Percentiles rank a stretch among this genome's conserved stretches.
phyloP scores from a whole-genome alignment of 2,113 vertebrate genomes.

The Aptenodytes patagonicus region DNA sequence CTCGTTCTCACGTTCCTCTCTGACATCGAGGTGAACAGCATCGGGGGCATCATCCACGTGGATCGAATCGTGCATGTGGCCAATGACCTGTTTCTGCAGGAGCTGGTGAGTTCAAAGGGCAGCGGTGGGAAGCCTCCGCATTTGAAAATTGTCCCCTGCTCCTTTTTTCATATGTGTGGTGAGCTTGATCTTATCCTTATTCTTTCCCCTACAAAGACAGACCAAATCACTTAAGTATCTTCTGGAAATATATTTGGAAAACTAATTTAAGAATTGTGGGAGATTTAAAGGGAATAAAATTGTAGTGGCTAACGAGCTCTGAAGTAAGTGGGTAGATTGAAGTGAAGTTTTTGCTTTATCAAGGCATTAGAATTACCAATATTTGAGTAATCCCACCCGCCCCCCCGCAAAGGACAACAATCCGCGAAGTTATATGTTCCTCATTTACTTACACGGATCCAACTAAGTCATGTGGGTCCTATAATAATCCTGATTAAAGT shows the following conservation, averaged over 20 bases:
- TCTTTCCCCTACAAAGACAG: neutral
- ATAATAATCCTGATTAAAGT: neutral
- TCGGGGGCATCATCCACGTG: conserved; percentile 87
- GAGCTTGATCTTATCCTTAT: neutral
- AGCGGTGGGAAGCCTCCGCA: neutral
- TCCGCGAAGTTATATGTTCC: neutral
- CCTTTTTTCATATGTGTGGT: neutral
- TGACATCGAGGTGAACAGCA: conserved; percentile 86
- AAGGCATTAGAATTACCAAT: neutral
- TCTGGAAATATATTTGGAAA: neutral
- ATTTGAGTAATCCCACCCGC: neutral
- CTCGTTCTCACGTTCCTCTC: conserved; percentile 90
- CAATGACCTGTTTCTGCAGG: conserved; percentile 89
- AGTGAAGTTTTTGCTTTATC: neutral
- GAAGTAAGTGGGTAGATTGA: neutral
- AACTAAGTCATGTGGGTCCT: neutral
- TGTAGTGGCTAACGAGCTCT: neutral
- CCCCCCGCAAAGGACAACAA: neutral
- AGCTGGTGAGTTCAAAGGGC: conserved; percentile 81
- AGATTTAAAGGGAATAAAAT: neutral
- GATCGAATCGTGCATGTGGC: conserved; percentile 89
- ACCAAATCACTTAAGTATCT: neutral
- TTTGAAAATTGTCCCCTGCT: neutral
- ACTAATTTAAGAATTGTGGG: neutral
- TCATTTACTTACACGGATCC: neutral